Evolutionary conservation across 2,113 vertebrate species (phyloP).

Genomic region (Thalassarche chlororhynchos): DNA sequence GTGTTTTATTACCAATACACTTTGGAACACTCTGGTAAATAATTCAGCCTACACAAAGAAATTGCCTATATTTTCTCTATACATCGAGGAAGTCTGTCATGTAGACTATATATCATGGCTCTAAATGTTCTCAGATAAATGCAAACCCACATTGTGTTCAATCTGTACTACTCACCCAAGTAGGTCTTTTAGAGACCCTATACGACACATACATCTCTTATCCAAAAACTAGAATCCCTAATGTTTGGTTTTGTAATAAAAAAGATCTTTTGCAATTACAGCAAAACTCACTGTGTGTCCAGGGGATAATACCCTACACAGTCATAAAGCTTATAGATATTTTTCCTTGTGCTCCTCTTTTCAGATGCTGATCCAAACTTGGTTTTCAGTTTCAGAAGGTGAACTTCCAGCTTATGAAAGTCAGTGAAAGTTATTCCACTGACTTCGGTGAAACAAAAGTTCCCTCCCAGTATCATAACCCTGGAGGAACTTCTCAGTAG

Average conservation of each 20-base stretch:
- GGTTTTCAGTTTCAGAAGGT: background rate
- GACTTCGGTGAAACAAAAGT: background rate
- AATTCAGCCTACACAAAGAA: conserved; percentile 65
- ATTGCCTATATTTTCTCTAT: conserved; percentile 57
- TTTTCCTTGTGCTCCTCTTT: background rate
- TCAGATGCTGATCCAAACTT: background rate
- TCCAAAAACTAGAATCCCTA: background rate
- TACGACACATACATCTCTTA: background rate
- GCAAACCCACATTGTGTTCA: background rate
- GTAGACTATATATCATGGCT: conserved; percentile 9
- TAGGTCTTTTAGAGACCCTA: background rate
- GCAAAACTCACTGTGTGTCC: background rate
- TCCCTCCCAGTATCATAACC: background rate
- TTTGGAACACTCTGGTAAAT: conserved; percentile 61
- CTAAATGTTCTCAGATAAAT: conserved; percentile 60
- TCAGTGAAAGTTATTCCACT: background rate
- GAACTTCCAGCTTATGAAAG: background rate
- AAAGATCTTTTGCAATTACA: conserved; percentile 15
- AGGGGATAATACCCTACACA: background rate
- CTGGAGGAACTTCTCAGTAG: background rate
- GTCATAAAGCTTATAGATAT: background rate
- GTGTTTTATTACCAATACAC: conserved; percentile 60
- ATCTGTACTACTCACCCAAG: conserved; percentile 21
- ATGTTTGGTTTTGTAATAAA: background rate
- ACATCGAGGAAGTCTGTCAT: conserved; percentile 26